Base-by-base conservation (phyloP, 2,888 invertebrate species). In the Esperia sulphurella region DNA sequence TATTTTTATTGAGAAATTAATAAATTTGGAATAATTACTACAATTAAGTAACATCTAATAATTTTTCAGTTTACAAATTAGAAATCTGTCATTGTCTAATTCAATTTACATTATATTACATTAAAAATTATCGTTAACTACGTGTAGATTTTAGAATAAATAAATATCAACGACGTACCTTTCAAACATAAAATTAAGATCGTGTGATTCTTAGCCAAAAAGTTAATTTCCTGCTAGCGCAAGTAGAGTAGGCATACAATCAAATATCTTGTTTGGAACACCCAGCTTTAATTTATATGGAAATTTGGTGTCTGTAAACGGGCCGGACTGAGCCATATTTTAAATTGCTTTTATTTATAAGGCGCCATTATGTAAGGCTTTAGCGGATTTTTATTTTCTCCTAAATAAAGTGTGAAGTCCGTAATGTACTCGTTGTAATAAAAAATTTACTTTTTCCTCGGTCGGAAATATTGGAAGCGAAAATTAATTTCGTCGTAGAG, bases 231-330 rank as follows among this genome's bases (percentile, higher is more conserved):
- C 60, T 68, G 60, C 59, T 45, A 56, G 53, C 55, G 55, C 51
- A 57, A n/a, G 41, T 12, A 42, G 46, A 47, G 44, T 49, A 49
- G 51, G 59, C 57, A 68, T 61, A 67, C 63, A 70, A 75, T 79
- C 66, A 71, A 81, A 78, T 73, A 71, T 70, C 72, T 71, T 77
- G 74, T 80, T 79, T 75, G 63, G 58, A 70, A 59, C 72, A 75
- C 59, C 10, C 65, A 68, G 64, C 58, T 70, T 78, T 81, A 81
- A 85, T 85, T 81, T 84, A 81, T 79, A 85, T 85, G 85, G 68
- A 75, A 83, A 85, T 85, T 64, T 53, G 54, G 61, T 52, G 65
- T 69, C 65, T 58, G 68, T 58, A 57, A 56, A 55, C 59, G 59
- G 59, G 54, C 59, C 54, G 57, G 59, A 51, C 61, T 53, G 53